These are phyloP conservation scores for Drosophila meridionalis DNA, from an alignment of 2,888 invertebrate species.

Conservation along the genomic window DNA sequence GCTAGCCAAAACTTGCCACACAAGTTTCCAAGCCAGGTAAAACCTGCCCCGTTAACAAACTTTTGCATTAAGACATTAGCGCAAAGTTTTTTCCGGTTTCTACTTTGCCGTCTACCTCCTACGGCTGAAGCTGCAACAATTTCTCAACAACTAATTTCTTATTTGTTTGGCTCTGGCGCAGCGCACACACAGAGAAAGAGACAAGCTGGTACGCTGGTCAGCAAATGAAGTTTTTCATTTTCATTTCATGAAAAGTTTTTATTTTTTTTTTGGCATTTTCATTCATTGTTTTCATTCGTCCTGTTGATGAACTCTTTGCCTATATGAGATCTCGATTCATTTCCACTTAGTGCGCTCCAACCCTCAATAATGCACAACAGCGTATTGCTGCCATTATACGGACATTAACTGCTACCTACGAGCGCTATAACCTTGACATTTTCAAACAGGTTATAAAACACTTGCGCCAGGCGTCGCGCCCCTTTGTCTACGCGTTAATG, in stretches of 20 bases:
- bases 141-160: slow-evolving; percentile 79
- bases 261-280: slow-evolving; percentile 56
- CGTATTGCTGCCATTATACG: slow-evolving; percentile 39
- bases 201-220: slow-evolving; percentile 22
- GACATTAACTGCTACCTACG: slow-evolving; percentile 40
- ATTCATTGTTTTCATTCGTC: slow-evolving; percentile 52
- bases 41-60: slow-evolving; percentile 63
- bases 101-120: slow-evolving; percentile 44
- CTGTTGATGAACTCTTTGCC: slow-evolving; percentile 23
- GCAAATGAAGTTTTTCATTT: slow-evolving; percentile 72
- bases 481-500: slow-evolving; percentile 60
- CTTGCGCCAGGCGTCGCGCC: slow-evolving; percentile 10
- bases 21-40: slow-evolving; percentile 67
- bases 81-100: slow-evolving; percentile 65
- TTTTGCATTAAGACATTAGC: slow-evolving; percentile 81
- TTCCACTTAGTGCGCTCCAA: not conserved
- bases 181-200: slow-evolving; percentile 13
- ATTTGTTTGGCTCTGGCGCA: slow-evolving; percentile 74
- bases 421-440: slow-evolving; percentile 55
- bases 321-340: slow-evolving; percentile 21
- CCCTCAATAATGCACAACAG: slow-evolving; percentile 36
- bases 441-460: slow-evolving; percentile 58
- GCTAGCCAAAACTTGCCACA: slow-evolving; percentile 68
- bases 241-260: slow-evolving; percentile 71
- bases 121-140: slow-evolving; percentile 73